Conservation (phyloP, 2,888 invertebrate species). For the Artemia sp. region DNA sequence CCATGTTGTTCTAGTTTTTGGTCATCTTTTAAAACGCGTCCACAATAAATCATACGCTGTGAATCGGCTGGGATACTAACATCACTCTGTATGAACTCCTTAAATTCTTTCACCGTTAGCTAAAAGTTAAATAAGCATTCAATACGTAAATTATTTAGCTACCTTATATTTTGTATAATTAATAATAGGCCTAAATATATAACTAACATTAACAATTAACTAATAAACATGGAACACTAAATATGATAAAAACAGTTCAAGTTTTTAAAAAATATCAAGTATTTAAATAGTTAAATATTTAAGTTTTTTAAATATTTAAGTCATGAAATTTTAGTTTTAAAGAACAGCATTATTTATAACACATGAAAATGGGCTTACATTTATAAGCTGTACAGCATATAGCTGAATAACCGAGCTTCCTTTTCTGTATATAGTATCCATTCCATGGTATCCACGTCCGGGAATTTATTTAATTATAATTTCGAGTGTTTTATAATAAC, state of each 20-base stretch:
- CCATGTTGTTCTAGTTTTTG: slow-evolving; percentile 68
- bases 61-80: slow-evolving; percentile 61
- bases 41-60: slow-evolving; percentile 83
- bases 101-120: slow-evolving; percentile 64
- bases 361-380: no score
- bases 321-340: no score
- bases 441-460: no score
- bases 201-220: slow-evolving; percentile 18
- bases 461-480: no score
- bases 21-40: slow-evolving; percentile 77
- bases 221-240: slow-evolving; percentile 17
- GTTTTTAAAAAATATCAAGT: no score
- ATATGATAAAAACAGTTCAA: background rate
- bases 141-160: slow-evolving; percentile 11
- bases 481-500: no score
- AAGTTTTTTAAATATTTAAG: no score
- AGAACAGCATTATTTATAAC: no score
- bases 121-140: slow-evolving; percentile 31
- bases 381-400: no score
- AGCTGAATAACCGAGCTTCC: no score
- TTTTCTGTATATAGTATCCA: no score
- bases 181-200: slow-evolving; percentile 18
- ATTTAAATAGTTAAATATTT: no score
- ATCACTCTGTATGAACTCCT: slow-evolving; percentile 54
- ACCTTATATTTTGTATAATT: slow-evolving; percentile 12